Evolutionary conservation across 1,140 invertebrate species (phyloP).

Genomic region (Theocolax elegans): DNA sequence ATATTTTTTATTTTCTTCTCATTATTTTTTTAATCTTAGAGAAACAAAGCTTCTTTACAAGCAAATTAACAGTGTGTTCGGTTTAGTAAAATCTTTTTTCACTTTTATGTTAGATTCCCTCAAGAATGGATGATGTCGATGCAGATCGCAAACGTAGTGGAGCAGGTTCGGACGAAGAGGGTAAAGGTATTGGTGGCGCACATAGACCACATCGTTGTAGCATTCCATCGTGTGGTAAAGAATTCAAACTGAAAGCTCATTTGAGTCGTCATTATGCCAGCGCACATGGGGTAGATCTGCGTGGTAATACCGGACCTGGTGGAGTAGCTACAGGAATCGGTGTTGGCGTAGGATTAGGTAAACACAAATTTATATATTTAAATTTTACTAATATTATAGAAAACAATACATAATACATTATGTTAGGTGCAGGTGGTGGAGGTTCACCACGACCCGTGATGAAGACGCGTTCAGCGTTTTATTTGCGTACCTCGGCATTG

Average conservation of each 20-base stretch:
- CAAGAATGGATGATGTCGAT: conserved; percentile 71
- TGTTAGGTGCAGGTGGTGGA: conserved; percentile 52
- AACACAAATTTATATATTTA: background rate
- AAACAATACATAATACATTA: too few relatives aligned
- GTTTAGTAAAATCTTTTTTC: background rate
- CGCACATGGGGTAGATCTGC: conserved; percentile 82
- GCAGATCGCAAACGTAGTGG: conserved; percentile 60
- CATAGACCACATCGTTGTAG: conserved; percentile 89
- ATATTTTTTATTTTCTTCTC: background rate
- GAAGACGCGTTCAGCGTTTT: conserved; percentile 97
- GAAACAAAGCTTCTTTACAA: background rate
- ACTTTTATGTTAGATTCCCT: conserved; percentile 66
- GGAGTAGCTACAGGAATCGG: conserved; percentile 64
- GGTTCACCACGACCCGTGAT: conserved; percentile 91
- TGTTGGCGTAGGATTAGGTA: conserved; percentile 25
- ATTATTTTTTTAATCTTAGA: background rate
- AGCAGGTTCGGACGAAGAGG: conserved; percentile 63
- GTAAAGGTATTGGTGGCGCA: conserved; percentile 70
- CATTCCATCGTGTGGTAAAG: conserved; percentile 90
- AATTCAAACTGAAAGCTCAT: conserved; percentile 93
- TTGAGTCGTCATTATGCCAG: conserved; percentile 91
- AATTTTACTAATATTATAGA: too few relatives aligned
- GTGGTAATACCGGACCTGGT: conserved; percentile 49
- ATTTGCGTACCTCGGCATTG: conserved; percentile 88
- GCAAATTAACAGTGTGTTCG: background rate